Base-by-base conservation (phyloP, 2,797 vertebrate genomes). In the Phrynocephalus vlangalii region DNA sequence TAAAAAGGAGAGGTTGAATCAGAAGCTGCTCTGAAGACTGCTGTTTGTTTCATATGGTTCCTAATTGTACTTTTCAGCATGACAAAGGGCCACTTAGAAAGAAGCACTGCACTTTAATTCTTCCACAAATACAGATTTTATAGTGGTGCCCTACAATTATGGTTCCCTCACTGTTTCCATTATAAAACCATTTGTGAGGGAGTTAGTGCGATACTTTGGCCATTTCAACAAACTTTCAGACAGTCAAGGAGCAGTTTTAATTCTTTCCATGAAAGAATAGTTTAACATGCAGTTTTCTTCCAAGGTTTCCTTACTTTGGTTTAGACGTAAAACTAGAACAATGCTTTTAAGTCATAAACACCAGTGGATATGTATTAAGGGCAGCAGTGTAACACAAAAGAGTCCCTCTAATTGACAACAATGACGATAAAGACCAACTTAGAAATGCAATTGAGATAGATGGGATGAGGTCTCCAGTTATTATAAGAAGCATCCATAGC, bases 1-100 rank as follows among this genome's bases (percentile, higher is more conserved):
- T 90, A 94, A 93, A 18, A 80, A 84, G n/a, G 26, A 86, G 48
- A 93, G 79, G 60, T 87, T 85, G 84, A 85, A 91, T 77, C 90
- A 84, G 92, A 93, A 80, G 52, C 84, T 84, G 28, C 71, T 67
- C 80, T 91, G 85, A 92, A 93, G 84, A 60, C 84, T 82, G 28
- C 73, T 70, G 84, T 81, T 79, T 93, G 52, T 33, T 91, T 93
- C 90, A 91, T 83, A 83, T 78, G 92, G 81, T 91, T 86, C 79
- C 79, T 93, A 94, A 92, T 89, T 93, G 89, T 88, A 88, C 11
- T 24, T 82, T 93, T 86, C 83, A 52, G 38, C 67, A 20, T 0
- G 0, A 91, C 52, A 92, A 90, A 93, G 87, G 87, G 56, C 66
- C 78, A 82, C 81, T 93, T 89, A 85, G 90, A 16, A 90, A 90